phyloP scores from a whole-genome alignment of 2,797 vertebrate species.

The Takifugu ocellatus region DNA sequence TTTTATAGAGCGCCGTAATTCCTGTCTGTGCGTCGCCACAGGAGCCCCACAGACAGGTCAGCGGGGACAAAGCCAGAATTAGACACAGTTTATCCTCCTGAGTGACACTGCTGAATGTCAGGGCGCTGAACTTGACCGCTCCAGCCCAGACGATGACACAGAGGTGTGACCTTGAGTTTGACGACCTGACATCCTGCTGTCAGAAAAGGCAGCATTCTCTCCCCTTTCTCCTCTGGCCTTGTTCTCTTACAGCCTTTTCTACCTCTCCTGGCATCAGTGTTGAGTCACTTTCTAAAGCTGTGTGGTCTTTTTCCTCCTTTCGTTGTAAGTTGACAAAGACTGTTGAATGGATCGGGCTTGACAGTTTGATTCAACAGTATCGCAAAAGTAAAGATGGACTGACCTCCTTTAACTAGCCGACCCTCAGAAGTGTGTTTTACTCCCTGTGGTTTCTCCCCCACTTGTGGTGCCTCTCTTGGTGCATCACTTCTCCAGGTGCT shows the following conservation, averaged over 20 bases:
- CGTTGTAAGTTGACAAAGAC: no score
- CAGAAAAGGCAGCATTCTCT: conserved; percentile 34
- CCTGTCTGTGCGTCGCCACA: no score
- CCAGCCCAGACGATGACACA: conserved; percentile 40
- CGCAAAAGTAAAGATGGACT: no score
- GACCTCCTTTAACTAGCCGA: no score
- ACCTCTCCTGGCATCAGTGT: conserved; percentile 3
- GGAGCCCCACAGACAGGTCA: conserved; percentile 1
- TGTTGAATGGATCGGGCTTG: no score
- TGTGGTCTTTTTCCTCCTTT: no score
- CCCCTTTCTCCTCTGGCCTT: neutral
- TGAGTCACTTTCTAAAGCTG: no score
- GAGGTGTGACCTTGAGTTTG: conserved; percentile 43
- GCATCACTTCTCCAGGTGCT: conserved; percentile 44
- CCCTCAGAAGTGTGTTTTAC: neutral
- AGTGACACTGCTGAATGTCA: conserved; percentile 28
- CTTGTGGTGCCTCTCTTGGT: neutral
- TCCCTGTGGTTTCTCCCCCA: conserved; percentile 7
- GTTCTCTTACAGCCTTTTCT: conserved; percentile 10
- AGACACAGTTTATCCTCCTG: conserved; percentile 5
- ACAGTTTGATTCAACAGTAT: no score
- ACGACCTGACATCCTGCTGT: conserved; percentile 50
- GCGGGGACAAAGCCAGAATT: conserved; percentile 1
- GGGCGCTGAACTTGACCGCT: conserved; percentile 49
- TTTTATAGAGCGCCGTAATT: neutral